Evolutionary conservation across 1,140 invertebrate genomes (phyloP), one percentile per base, ranked within the genome.

Genomic region (Pseudomyrmex pallidus): DNA sequence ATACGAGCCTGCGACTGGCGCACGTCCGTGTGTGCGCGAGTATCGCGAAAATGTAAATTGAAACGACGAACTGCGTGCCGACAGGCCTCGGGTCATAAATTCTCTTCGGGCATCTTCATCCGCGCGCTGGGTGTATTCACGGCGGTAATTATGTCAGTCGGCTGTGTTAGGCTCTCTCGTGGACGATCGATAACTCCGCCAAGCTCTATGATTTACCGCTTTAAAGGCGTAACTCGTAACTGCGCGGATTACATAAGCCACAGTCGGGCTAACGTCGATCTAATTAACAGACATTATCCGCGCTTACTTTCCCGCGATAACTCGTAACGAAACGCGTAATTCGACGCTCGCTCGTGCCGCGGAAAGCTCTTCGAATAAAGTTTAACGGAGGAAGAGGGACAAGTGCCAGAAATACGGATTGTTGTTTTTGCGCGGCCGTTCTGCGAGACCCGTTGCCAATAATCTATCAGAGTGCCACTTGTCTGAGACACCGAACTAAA

Each of bases 71-170:
- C 74, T 20, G 73, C 61, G 56, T 67, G 64, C 50, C 48, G 76
- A 77, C 85, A 70, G 35, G 35, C 22, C 13, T 22, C 48, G 25
- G 22, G 22, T 85, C 83, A 82, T 85, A 88, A 35, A 88, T 66
- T 87, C 76, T 85, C 66, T 46, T 22, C 17, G 74, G 68, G 87
- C 82, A 74, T 87, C 85, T 87, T 87, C 85, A 87, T 87, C 67
- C 67, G 84, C 20, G 17, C 70, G 64, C 66, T 54, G 68, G 52
- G 17, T 82, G 59, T 74, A 87, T 57, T 80, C 74, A 77, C 50
- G 9, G 8, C 22, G 64, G 61, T 78, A 87, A 87, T 87, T 87
- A 87, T 78, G 63, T 80, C 85, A 74, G 82, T 44, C n/a, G 22
- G 7, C 46, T 25, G 52, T 50, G 52, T 57, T 82, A 57, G 68